Percentiles rank a stretch among this genome's conserved stretches.
These are phyloP conservation scores for Cheilosia vulpina DNA, from an alignment of 2,888 invertebrate species.

Conservation along the genomic window DNA sequence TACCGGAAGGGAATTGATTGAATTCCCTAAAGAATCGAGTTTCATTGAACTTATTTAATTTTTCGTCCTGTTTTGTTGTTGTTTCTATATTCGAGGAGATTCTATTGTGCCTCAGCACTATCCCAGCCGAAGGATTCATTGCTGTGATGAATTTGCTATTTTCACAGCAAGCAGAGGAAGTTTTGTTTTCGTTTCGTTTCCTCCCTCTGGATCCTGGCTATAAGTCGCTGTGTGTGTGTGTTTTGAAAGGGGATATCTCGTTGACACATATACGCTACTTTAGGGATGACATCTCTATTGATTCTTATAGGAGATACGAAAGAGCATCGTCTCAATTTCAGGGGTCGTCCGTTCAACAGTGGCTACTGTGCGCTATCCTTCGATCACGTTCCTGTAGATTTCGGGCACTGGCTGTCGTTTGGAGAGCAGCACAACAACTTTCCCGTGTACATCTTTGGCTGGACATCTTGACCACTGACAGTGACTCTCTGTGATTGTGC, in stretches of 20 bases:
- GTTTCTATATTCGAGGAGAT: slow-evolving; percentile 29
- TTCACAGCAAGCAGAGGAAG: slow-evolving; percentile 34
- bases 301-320: slow-evolving; percentile 38
- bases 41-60: slow-evolving; percentile 75
- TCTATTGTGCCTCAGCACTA: slow-evolving; percentile 19
- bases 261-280: slow-evolving; percentile 31
- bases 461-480: slow-evolving; percentile 41
- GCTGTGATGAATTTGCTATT: slow-evolving; percentile 70
- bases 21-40: slow-evolving; percentile 71
- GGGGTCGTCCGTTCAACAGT: slow-evolving; percentile 55
- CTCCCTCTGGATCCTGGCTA: not conserved
- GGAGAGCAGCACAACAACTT: not conserved
- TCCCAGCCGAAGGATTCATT: slow-evolving; percentile 57
- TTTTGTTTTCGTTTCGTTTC: slow-evolving; percentile 36
- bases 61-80: slow-evolving; percentile 66
- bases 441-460: slow-evolving; percentile 8
- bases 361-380: slow-evolving; percentile 45
- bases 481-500: slow-evolving; percentile 45
- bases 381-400: slow-evolving; percentile 6
- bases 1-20: slow-evolving; percentile 74
- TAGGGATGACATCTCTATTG: slow-evolving; percentile 54
- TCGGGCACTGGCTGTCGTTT: not conserved
- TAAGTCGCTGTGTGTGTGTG: slow-evolving; percentile 8
- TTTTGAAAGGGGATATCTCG: slow-evolving; percentile 39
- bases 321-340: slow-evolving; percentile 56